Evolutionary conservation across 2,888 invertebrate species (phyloP).

Genomic region (Yponomeuta sedellus): DNA sequence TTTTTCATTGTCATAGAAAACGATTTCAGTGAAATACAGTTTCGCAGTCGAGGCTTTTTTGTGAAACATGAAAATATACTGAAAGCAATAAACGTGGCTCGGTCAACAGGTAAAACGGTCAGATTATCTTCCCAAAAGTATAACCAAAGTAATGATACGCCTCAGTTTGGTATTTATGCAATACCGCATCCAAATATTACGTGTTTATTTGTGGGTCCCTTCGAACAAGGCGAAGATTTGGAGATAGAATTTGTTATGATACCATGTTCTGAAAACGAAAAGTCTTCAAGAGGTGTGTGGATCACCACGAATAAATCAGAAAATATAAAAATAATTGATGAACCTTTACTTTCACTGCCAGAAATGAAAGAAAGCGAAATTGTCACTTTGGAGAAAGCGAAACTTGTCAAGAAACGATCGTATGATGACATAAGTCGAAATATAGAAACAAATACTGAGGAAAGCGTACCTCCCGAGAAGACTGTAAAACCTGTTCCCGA

Average conservation of each 20-base stretch:
- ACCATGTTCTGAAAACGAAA: conserved; percentile 24
- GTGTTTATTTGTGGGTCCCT: conserved; percentile 64
- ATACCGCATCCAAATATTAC: conserved; percentile 47
- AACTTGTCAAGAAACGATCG: not conserved
- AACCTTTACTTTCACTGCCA: conserved; percentile 55
- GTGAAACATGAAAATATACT: conserved; percentile 71
- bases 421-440: not conserved
- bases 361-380: conserved; percentile 19
- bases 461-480: not conserved
- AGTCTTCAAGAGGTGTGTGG: conserved; percentile 56
- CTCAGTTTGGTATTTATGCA: conserved; percentile 66
- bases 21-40: conserved; percentile 71
- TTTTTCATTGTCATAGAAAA: conserved; percentile 73
- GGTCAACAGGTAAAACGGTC: conserved; percentile 64
- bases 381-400: not conserved
- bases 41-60: conserved; percentile 67
- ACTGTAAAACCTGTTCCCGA: not conserved
- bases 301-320: conserved; percentile 56
- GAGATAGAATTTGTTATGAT: conserved; percentile 60
- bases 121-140: conserved; percentile 55
- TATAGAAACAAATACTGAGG: not conserved
- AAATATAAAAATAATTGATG: conserved; percentile 54
- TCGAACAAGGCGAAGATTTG: conserved; percentile 52
- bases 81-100: conserved; percentile 64
- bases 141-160: conserved; percentile 30